phyloP scores from a whole-genome alignment of 2,888 invertebrate genomes.

The Thera obeliscata region DNA sequence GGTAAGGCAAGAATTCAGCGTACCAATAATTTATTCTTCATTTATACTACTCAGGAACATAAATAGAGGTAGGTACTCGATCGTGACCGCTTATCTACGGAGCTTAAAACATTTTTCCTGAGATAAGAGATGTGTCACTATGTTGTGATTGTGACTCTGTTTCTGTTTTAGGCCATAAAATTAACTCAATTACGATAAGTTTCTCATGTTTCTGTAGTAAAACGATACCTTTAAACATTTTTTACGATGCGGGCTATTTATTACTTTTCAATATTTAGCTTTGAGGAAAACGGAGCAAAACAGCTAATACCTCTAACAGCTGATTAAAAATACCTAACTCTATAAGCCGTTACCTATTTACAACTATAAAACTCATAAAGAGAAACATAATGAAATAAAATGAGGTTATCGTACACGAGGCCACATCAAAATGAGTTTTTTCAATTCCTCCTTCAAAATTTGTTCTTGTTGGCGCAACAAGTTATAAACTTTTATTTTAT shows the following conservation, averaged over 20 bases:
- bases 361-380: neutral
- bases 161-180: slow-evolving; percentile 21
- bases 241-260: slow-evolving; percentile 18
- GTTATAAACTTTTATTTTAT: slow-evolving; percentile 30
- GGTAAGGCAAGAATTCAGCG: slow-evolving; percentile 53
- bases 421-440: slow-evolving; percentile 12
- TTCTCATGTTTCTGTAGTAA: slow-evolving; percentile 21
- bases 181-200: slow-evolving; percentile 25
- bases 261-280: slow-evolving; percentile 14
- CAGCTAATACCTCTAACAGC: neutral
- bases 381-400: neutral
- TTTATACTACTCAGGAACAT: slow-evolving; percentile 46
- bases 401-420: neutral
- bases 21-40: slow-evolving; percentile 51
- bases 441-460: slow-evolving; percentile 1
- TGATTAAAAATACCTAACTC: neutral
- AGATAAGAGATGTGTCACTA: slow-evolving; percentile 27
- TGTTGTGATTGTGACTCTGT: slow-evolving; percentile 14
- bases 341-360: neutral
- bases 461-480: slow-evolving; percentile 25
- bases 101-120: slow-evolving; percentile 36
- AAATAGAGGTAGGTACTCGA: slow-evolving; percentile 44
- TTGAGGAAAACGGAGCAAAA: slow-evolving; percentile 14
- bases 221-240: slow-evolving; percentile 10
- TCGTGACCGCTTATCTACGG: slow-evolving; percentile 59